phyloP scores from a whole-genome alignment of 2,113 vertebrate species.

The Ginglymostoma cirratum region DNA sequence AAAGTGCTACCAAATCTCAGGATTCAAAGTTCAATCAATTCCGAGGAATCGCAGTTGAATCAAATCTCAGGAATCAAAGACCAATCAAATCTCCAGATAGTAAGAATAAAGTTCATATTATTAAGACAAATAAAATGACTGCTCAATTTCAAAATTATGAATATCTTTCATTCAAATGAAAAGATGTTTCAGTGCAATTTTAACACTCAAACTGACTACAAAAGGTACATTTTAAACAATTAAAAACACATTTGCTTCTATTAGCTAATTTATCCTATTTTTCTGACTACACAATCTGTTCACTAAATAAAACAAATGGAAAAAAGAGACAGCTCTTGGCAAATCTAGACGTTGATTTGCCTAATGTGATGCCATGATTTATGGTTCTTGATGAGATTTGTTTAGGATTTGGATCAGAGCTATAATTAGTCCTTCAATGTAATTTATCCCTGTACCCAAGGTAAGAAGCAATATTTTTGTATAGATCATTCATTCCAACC shows the following conservation, averaged over 20 bases:
- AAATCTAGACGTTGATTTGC: constrained; percentile 31
- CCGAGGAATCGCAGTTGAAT: too few species aligned
- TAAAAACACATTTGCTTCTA: constrained; percentile 33
- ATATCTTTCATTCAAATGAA: neutral
- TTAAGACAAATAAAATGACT: constrained; percentile 11
- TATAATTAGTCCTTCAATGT: constrained; percentile 12
- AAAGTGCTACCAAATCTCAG: neutral
- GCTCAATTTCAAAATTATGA: neutral
- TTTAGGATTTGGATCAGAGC: constrained; percentile 26
- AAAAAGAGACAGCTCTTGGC: constrained; percentile 25
- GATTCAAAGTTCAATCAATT: too few species aligned
- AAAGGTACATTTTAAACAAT: constrained; percentile 32
- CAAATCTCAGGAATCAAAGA: neutral
- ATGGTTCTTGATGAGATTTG: constrained; percentile 11
- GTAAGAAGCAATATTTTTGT: neutral
- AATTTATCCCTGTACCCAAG: neutral
- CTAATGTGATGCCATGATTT: constrained; percentile 29
- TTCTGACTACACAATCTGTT: constrained; percentile 19
- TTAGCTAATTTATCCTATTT: constrained; percentile 32
- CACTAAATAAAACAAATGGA: constrained; percentile 26
- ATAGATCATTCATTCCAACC: constrained; percentile 8
- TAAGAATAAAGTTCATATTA: neutral
- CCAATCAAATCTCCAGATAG: neutral
- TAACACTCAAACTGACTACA: neutral
- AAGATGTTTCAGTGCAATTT: neutral